These are phyloP conservation scores for Hedychridium roseum DNA, from an alignment of 2,888 invertebrate genomes.

Conservation along the genomic window DNA sequence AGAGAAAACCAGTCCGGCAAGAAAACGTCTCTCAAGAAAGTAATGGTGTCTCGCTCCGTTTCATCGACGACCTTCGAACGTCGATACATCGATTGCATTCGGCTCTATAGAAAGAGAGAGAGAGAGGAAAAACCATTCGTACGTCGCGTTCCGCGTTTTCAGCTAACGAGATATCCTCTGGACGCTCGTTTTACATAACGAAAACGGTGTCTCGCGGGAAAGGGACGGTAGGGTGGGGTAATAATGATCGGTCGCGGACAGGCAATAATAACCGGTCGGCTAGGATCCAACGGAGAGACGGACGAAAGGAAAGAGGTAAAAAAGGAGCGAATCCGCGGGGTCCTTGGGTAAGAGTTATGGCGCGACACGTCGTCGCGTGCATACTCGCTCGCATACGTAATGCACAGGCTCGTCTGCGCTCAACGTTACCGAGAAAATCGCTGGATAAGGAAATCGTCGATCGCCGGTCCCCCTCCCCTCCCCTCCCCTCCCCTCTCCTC, in stretches of 20 bases:
- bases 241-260: conserved; percentile 3
- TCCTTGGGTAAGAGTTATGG: conserved; percentile 50
- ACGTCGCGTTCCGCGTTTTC: too few species aligned
- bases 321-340: conserved; percentile 23
- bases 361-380: conserved; percentile 23
- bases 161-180: too few species aligned
- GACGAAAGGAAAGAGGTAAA: conserved; percentile 8
- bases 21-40: too few species aligned
- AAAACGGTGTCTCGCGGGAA: too few species aligned
- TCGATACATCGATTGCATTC: too few species aligned
- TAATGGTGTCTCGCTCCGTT: too few species aligned
- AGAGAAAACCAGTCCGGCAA: too few species aligned
- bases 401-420: conserved; percentile 36
- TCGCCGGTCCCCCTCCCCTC: conserved; percentile 15
- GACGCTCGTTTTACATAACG: too few species aligned
- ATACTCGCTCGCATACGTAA: conserved; percentile 48
- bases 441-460: conserved; percentile 58
- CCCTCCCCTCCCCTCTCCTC: conserved; percentile 15
- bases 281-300: conserved; percentile 11
- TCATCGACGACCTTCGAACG: too few species aligned
- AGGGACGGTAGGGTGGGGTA: too few species aligned
- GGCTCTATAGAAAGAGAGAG: too few species aligned
- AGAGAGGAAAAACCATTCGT: too few species aligned
- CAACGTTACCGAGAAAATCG: conserved; percentile 50
- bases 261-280: conserved; percentile 20